Evolutionary conservation across 2,113 vertebrate species (phyloP).

Genomic region (Colistium nudipinnis): DNA sequence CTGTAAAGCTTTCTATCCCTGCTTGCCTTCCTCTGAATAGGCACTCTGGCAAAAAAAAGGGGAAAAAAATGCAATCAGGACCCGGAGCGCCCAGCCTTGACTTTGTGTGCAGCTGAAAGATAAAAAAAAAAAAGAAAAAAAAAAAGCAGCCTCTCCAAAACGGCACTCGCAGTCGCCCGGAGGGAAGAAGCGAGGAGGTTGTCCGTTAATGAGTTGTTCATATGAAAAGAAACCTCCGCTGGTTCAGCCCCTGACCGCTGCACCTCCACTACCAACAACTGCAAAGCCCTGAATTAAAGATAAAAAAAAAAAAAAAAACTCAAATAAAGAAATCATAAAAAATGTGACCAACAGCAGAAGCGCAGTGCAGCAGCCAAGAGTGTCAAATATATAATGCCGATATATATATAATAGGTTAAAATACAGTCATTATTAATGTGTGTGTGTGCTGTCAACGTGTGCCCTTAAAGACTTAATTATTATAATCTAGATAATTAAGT

Average conservation of each 20-base stretch:
- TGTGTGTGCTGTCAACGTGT: background rate
- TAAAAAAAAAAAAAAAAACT: conserved; percentile 20
- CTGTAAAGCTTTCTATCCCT: conserved; percentile 70
- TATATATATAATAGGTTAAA: background rate
- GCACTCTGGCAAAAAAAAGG: conserved; percentile 60
- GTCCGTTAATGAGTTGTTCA: conserved; percentile 77
- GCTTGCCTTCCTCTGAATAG: conserved; percentile 70
- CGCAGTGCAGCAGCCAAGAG: background rate
- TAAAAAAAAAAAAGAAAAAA: no score
- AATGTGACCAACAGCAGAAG: no score
- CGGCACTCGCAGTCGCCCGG: conserved; percentile 61
- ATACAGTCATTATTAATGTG: background rate
- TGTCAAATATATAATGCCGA: background rate
- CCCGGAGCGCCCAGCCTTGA: conserved; percentile 73
- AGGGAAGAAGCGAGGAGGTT: conserved; percentile 60
- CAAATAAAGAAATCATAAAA: background rate
- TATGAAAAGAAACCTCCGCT: conserved; percentile 66
- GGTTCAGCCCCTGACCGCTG: conserved; percentile 55
- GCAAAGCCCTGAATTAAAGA: conserved; percentile 9
- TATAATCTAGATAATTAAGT: background rate
- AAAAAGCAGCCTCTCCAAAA: conserved; percentile 74
- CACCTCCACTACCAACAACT: conserved; percentile 51
- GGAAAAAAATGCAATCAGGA: conserved; percentile 73
- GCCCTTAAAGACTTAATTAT: background rate
- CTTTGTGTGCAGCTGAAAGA: conserved; percentile 71